Evolutionary conservation across 2,797 vertebrate species (phyloP).

Genomic region (Sarcoramphus papa): DNA sequence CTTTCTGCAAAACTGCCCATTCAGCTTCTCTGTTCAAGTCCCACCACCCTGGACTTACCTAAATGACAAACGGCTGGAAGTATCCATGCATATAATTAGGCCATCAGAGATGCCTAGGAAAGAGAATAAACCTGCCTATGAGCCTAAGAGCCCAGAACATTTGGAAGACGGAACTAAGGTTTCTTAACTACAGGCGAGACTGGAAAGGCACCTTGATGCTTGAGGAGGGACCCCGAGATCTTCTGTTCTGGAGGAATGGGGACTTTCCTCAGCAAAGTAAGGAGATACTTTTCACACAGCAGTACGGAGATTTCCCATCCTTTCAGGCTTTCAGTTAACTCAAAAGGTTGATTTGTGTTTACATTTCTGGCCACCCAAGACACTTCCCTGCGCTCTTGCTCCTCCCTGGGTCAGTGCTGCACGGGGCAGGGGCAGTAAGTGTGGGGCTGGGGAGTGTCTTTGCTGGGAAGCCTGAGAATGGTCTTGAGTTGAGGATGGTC

Average conservation of each 20-base stretch:
- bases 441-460: too few species aligned
- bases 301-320: fast-evolving
- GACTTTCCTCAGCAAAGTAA: neutral
- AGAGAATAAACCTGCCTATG: too few species aligned
- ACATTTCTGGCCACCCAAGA: neutral
- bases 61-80: neutral
- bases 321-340: neutral
- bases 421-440: fast-evolving
- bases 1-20: neutral
- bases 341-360: neutral
- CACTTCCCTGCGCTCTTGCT: neutral
- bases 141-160: too few species aligned
- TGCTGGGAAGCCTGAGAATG: neutral
- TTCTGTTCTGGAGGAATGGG: neutral
- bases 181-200: neutral
- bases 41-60: neutral
- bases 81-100: too few species aligned
- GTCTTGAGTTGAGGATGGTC: neutral
- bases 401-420: neutral
- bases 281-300: neutral
- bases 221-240: too few species aligned
- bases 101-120: too few species aligned
- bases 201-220: neutral
- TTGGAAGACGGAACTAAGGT: neutral
- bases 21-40: too few species aligned